Base-by-base conservation (phyloP, 2,113 vertebrate genomes). In the Trematocara unimaculatum region DNA sequence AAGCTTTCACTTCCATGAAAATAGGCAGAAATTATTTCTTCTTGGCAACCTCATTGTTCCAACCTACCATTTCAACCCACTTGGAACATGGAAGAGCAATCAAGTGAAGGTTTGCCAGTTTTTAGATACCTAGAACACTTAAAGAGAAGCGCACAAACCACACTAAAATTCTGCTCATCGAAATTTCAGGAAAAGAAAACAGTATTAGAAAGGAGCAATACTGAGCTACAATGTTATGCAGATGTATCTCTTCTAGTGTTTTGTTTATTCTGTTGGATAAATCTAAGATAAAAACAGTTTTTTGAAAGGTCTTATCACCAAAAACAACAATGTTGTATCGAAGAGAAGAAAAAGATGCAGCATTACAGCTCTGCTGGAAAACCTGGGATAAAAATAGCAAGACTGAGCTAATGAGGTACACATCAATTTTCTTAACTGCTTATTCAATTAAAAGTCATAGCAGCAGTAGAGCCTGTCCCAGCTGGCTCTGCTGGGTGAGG, bases 41-140 rank as follows among this genome's bases (percentile, higher is more conserved):
- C 79, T 81, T 83, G 84, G 64, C 79, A 40, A 84, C 54, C 5
- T 33, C 31, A 3, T 77, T 62, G 42, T 82, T 84, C 58, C 53
- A 84, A 10, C 78, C 81, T 45, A 74, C 82, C 10, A 89, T 82
- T 83, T 89, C 79, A 84, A 67, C 62, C 90, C 85, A 91, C 85
- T 81, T 81, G 45, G 29, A 80, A 82, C 8, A 82, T 3, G 17
- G 11, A 78, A 26, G 14, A 55, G 51, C 55, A 78, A 64, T 64
- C 23, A 60, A 79, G 47, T 64, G 31, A 85, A 67, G 8, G 18
- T 31, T 62, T 53, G 53, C 60, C 47, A 33, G 35, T 35, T 84
- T 20, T 14, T 17, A 26, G 31, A 62, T 47, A 79, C 29, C 20
- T 12, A 12, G 49, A 83, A 15, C 31, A 55, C 38, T 81, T 5